Evolutionary conservation across 2,888 invertebrate genomes (phyloP).

Genomic region (Pseudococcus jackbeardsleyi): DNA sequence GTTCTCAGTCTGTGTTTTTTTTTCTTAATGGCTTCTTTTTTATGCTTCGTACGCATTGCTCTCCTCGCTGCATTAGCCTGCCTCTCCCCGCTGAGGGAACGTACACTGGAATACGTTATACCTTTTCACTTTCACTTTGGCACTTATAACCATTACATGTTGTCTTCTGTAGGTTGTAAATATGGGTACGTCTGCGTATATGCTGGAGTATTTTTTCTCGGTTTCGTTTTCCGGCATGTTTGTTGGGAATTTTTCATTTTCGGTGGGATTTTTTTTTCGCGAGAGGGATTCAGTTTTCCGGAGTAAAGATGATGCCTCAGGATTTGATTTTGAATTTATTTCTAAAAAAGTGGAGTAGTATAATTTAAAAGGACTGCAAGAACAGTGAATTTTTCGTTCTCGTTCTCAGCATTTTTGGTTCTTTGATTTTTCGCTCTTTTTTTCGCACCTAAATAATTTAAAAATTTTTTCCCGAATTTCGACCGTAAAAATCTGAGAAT

Average conservation of each 20-base stretch:
- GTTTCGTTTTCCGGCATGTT: background rate
- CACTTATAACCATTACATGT: conserved; percentile 16
- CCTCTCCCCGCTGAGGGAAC: background rate
- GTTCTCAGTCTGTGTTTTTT: conserved; percentile 26
- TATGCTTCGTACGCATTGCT: conserved; percentile 9
- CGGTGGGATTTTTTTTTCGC: background rate
- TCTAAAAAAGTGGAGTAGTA: too few relatives aligned
- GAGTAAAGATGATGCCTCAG: too few relatives aligned
- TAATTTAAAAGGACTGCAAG: too few relatives aligned
- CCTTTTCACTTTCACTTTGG: conserved; percentile 38
- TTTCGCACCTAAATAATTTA: too few relatives aligned
- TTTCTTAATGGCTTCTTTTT: conserved; percentile 40
- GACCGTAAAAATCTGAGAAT: too few relatives aligned
- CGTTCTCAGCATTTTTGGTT: too few relatives aligned
- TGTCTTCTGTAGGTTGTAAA: conserved; percentile 1
- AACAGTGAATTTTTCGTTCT: too few relatives aligned
- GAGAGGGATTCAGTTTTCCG: too few relatives aligned
- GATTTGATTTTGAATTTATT: too few relatives aligned
- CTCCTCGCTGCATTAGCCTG: background rate
- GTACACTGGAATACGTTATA: conserved; percentile 25
- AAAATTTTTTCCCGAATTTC: too few relatives aligned
- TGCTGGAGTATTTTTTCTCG: background rate
- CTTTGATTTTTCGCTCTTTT: too few relatives aligned
- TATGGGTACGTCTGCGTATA: background rate
- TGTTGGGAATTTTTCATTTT: background rate